Conservation (phyloP, 2,888 invertebrate species). For the Reticulitermes lucifugus region DNA sequence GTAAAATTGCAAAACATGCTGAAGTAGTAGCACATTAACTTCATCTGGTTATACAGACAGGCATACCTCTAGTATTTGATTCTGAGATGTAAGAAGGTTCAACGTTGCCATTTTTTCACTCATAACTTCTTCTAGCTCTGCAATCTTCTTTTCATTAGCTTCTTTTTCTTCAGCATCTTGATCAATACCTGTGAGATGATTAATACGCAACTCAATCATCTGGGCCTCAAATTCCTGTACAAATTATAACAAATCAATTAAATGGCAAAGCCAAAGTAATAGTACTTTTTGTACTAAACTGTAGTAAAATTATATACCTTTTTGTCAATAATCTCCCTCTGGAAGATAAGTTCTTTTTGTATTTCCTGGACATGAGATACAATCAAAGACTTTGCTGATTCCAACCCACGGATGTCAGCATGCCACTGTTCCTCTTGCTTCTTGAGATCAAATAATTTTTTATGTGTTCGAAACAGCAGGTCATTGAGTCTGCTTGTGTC, state of each 20-base stretch:
- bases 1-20: no score
- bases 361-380: constrained; percentile 64
- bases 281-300: no score
- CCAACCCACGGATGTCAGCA: constrained; percentile 66
- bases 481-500: constrained; percentile 68
- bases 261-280: not conserved
- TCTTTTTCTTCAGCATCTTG: constrained; percentile 46
- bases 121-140: constrained; percentile 50
- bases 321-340: constrained; percentile 72
- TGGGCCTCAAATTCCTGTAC: constrained; percentile 54
- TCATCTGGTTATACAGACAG: no score
- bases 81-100: constrained; percentile 51
- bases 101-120: constrained; percentile 47
- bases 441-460: constrained; percentile 64
- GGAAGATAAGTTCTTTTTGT: constrained; percentile 67
- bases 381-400: constrained; percentile 65
- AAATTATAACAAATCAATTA: not conserved
- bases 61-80: constrained; percentile 52
- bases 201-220: constrained; percentile 49
- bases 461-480: constrained; percentile 66
- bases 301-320: constrained; percentile 65
- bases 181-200: constrained; percentile 46
- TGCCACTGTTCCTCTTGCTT: constrained; percentile 66
- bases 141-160: constrained; percentile 45
- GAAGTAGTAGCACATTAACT: no score